Evolutionary conservation across 2,797 vertebrate genomes (phyloP), one percentile per base, ranked within the genome.

Genomic region (Buceros bicornis): DNA sequence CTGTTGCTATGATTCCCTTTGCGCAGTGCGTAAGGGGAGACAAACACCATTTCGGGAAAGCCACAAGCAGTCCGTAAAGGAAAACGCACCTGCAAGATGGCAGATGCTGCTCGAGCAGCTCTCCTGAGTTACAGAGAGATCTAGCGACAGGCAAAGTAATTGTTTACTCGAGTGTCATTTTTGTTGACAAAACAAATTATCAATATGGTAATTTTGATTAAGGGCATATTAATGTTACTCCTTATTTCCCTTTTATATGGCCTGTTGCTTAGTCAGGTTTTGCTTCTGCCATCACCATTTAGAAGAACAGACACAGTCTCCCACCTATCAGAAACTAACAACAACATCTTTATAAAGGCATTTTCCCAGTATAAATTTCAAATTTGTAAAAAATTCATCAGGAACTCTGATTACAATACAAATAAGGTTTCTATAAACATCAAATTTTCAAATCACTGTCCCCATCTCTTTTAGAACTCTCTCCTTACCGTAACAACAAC

Each of bases 31-130:
- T 29, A 64, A n/a, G 7, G 48, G 35, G 8, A 61, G 33, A 58
- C 31, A 58, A 70, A 53, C 42, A 64, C 48, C 45, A 35, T 37
- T 81, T 88, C 45, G 66, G 35, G 53, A 72, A 10, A 71, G 29
- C 62, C 72, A 47, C 1, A 1, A 2, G 11, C 22, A 22, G 21
- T 7, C 47, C 1, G 0, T 4, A 48, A 15, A 37, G 25, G 20
- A 37, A 78, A 70, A 62, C 0, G 1, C 29, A 43, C 56, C 29
- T 0, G 1, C 6, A 35, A 29, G 70, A 66, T 5, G 20, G 50
- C 48, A 90, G 26, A 37, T 42, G 33, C 11, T 45, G 60, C 40
- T 83, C n/a, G 16, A 48, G 45, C 26, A 80, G 50, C 61, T 65
- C 45, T 35, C 66, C 28, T 16, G 17, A 81, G 48, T 42, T 47